phyloP scores from a whole-genome alignment of 1,140 invertebrate species.

The Pectinophora gossypiella region DNA sequence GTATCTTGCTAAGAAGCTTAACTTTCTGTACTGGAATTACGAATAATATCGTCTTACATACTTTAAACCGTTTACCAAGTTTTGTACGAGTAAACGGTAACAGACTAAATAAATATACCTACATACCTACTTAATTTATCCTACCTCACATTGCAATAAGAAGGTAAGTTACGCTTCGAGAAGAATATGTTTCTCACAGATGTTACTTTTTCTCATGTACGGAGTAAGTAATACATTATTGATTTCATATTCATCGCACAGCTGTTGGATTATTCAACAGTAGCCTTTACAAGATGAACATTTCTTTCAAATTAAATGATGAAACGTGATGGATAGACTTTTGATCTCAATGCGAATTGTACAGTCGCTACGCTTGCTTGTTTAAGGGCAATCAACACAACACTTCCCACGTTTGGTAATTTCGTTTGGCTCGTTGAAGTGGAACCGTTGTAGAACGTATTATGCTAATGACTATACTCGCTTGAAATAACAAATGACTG shows the following conservation, averaged over 20 bases:
- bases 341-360: neutral
- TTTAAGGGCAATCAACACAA: neutral
- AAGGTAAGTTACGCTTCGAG: too few species aligned
- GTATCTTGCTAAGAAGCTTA: too few species aligned
- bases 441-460: conserved; percentile 1
- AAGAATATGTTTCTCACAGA: neutral
- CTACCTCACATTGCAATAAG: too few species aligned
- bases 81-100: too few species aligned
- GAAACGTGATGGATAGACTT: neutral
- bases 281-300: neutral
- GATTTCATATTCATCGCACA: conserved; percentile 4
- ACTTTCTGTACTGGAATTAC: too few species aligned
- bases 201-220: neutral
- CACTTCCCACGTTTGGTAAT: neutral
- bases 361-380: neutral
- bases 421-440: neutral
- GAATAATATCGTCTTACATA: too few species aligned
- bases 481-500: conserved; percentile 3
- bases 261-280: neutral
- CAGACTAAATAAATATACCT: too few species aligned
- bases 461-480: conserved; percentile 2
- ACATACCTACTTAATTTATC: too few species aligned
- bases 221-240: neutral
- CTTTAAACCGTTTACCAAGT: too few species aligned
- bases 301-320: neutral